Evolutionary conservation across 2,797 vertebrate genomes (phyloP).

Genomic region (Eremophila alpestris): DNA sequence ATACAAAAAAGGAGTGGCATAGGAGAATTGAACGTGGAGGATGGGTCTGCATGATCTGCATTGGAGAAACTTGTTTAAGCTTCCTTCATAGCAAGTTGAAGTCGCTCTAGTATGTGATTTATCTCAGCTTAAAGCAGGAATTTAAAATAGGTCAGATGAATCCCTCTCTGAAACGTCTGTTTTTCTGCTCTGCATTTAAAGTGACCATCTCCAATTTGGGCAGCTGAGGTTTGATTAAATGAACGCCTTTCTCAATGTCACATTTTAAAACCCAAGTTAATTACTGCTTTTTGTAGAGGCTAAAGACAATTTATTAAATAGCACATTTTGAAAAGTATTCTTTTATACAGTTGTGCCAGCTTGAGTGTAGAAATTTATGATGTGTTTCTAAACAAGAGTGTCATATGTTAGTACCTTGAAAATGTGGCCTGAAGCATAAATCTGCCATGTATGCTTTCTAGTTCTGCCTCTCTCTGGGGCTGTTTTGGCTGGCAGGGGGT

Average conservation of each 20-base stretch:
- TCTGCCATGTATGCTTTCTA: background rate
- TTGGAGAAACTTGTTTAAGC: background rate
- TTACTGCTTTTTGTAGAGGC: background rate
- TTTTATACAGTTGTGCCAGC: background rate
- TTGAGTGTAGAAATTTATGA: background rate
- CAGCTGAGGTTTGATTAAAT: background rate
- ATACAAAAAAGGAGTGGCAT: background rate
- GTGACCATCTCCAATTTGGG: background rate
- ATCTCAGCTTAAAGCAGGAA: slow-evolving; percentile 1
- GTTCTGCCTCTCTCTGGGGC: fast-evolving
- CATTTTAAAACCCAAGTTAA: background rate
- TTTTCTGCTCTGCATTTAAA: background rate
- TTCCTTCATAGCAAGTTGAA: background rate
- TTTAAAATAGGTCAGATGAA: slow-evolving; percentile 48
- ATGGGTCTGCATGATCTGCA: background rate
- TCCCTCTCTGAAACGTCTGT: background rate
- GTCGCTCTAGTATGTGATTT: background rate
- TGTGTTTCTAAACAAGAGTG: background rate
- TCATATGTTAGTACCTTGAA: background rate
- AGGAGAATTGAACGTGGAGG: background rate
- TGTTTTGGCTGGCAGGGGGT: background rate
- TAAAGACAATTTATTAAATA: background rate
- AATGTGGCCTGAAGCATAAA: background rate
- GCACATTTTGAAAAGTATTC: background rate
- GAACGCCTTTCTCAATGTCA: background rate